Evolutionary conservation across 2,888 invertebrate genomes (phyloP), one percentile per base, ranked within the genome.

Genomic region (Spatulosminthurus flaviceps): DNA sequence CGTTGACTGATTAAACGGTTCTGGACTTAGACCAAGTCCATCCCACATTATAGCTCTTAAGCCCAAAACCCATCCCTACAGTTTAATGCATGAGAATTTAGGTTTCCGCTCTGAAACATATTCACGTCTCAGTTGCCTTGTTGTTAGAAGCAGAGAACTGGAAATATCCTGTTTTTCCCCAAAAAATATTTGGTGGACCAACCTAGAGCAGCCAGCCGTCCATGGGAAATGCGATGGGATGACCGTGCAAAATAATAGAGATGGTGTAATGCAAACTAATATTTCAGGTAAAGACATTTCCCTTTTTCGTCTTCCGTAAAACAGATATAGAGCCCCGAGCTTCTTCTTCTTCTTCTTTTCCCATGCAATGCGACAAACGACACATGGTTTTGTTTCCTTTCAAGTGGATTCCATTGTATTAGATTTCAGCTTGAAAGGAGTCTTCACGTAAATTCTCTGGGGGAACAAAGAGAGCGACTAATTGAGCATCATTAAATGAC

Each of bases 401-500:
- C 67, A 67, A 67, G 67, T 67, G 67, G 26, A 28, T 67, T 28
- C n/a, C 26, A 67, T 4, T 67, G 67, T 67, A 67, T 26, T 67
- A 16, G 13, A 67, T 67, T 24, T 5, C 67, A 67, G 67, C 67
- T 67, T 28, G 11, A n/a, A n/a, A 26, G 22, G 67, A 67, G 7
- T 28, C 22, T 74, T 74, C 28, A 74, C 60, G 61, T 74, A 61
- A 61, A 29, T 29, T n/a, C 51, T 9, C 4, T 1, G 26, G 64
- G 29, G 26, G 67, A 70, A 67, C 28, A 51, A 74, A 72, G 74
- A 73, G 69, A 75, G 75, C 64, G 67, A 43, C 79, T 80, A 80
- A 80, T 82, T 82, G 80, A 82, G 79, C 80, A 71, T 73, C 75
- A 79, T 74, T 77, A 77, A 80, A 29, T 66, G 64, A 75, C 64